Evolutionary conservation across 53 echinoderm and acorn worm species (phyloP), one percentile per base, ranked within the genome.

Genomic region (Mesocentrotus franciscanus): DNA sequence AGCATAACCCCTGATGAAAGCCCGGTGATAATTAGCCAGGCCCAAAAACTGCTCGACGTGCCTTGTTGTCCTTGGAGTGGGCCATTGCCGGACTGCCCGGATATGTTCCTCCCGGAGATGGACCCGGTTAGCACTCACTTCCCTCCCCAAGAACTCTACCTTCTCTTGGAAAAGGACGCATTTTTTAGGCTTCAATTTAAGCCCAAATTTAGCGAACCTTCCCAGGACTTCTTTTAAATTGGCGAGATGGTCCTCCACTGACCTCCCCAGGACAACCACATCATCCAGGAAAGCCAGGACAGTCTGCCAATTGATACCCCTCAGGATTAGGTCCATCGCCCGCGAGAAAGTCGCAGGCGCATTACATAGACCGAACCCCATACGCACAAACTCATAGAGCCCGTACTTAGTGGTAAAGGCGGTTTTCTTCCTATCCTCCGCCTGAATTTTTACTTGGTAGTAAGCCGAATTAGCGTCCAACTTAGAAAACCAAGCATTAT

Each of bases 161-260:
- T 61, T 56, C 9, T 60, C 56, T 96, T 96, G 64, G n/a, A 97
- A 97, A 35, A 97, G 57, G 13, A 20, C 72, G 55, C 96, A 97
- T 42, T 97, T 97, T 42, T 75, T 36, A 26, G 96, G 96, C 71
- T 96, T 96, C 81, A 96, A 30, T 60, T 96, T 96, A 12, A 96
- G 66, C 9, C 91, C 42, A 49, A 68, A 95, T 0, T 92, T 24
- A 0, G 49, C 57, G 32, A 97, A 95, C 24, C 94, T 60, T 66
- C 89, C 75, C 1, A 96, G 30, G 1, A 94, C 95, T 20, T 95
- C 90, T 56, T 29, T 27, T 10, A 96, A 76, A 49, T 95, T 89
- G 8, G 12, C 26, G 1, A 93, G 9, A 27, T 96, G 96, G 29
- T 96, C 94, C 3, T 32, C 32, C 29, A 95, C 90, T 1, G 93